These are phyloP conservation scores for Rhinatrema bivittatum DNA, from an alignment of 2,797 vertebrate species.

Conservation along the genomic window DNA sequence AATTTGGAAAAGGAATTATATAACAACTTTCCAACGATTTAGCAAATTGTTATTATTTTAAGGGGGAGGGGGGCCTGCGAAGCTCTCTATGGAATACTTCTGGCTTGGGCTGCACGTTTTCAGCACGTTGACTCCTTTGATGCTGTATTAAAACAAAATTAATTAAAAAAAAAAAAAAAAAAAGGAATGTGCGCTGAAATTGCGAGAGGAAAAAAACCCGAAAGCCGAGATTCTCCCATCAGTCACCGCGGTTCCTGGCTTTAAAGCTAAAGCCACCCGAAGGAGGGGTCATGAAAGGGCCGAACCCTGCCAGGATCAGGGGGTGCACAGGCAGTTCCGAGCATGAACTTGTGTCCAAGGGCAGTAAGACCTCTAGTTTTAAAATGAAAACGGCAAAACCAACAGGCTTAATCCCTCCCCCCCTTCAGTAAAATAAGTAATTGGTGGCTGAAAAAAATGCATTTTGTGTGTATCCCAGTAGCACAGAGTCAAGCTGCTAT, in stretches of 20 bases:
- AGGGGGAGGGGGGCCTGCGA: slow-evolving; percentile 33
- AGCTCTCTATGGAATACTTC: slow-evolving; percentile 45
- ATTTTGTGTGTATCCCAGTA: too few species aligned
- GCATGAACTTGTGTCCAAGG: background rate
- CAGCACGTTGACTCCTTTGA: slow-evolving; percentile 17
- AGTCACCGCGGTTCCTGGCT: too few species aligned
- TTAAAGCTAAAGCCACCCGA: background rate
- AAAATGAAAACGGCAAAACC: too few species aligned
- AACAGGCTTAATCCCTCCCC: too few species aligned
- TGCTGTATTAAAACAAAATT: slow-evolving; percentile 4
- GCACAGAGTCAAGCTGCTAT: too few species aligned
- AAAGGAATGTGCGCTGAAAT: background rate
- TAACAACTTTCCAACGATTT: slow-evolving; percentile 86
- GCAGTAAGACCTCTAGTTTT: too few species aligned
- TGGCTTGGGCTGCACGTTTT: slow-evolving; percentile 30
- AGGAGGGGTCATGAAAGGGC: too few species aligned
- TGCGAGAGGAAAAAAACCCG: background rate
- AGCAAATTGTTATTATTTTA: slow-evolving; percentile 86
- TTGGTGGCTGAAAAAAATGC: too few species aligned
- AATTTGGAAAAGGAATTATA: slow-evolving; percentile 90
- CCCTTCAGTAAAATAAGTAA: too few species aligned
- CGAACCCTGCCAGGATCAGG: too few species aligned
- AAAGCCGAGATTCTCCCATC: too few species aligned
- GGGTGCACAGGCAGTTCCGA: background rate
- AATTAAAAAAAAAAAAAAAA: slow-evolving; percentile 4